Evolutionary conservation across 1,140 invertebrate genomes (phyloP).

Genomic region (Lepidurus couesii): DNA sequence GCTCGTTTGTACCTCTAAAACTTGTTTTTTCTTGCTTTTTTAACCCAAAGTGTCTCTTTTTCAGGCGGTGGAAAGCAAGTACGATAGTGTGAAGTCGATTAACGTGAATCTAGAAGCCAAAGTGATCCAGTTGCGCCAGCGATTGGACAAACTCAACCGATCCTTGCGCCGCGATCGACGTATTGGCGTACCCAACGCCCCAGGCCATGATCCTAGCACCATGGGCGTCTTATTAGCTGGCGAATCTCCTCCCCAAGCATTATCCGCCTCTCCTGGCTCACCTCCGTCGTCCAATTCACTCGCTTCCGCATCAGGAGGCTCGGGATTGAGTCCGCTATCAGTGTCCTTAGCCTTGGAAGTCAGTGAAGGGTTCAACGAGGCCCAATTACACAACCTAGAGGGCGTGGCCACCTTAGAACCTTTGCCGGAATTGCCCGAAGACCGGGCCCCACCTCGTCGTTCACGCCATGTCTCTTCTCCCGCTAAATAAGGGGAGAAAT

Average conservation of each 20-base stretch:
- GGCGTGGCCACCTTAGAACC: slow-evolving; percentile 16
- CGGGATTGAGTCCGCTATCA: slow-evolving; percentile 30
- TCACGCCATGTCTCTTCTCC: neutral
- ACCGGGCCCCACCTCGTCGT: slow-evolving; percentile 10
- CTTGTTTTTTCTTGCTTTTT: neutral
- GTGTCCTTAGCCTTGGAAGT: slow-evolving; percentile 32
- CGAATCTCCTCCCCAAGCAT: slow-evolving; percentile 28
- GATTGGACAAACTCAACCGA: slow-evolving; percentile 42
- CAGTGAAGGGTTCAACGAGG: slow-evolving; percentile 32
- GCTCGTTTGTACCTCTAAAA: neutral
- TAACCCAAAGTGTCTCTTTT: neutral
- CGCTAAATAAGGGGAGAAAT: neutral
- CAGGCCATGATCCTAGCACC: neutral
- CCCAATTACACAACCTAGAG: slow-evolving; percentile 28
- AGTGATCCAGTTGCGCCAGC: slow-evolving; percentile 57
- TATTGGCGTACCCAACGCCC: slow-evolving; percentile 24
- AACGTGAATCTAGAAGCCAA: slow-evolving; percentile 61
- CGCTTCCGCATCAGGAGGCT: slow-evolving; percentile 23
- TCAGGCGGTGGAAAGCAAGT: slow-evolving; percentile 62
- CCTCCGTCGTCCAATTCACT: slow-evolving; percentile 29
- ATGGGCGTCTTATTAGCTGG: neutral
- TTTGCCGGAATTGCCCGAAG: slow-evolving; percentile 30
- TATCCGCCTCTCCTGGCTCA: slow-evolving; percentile 29
- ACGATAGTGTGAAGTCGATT: slow-evolving; percentile 59
- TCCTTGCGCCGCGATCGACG: slow-evolving; percentile 15